These are phyloP conservation scores for Pollenia angustigena DNA, from an alignment of 2,888 invertebrate species.

Conservation along the genomic window DNA sequence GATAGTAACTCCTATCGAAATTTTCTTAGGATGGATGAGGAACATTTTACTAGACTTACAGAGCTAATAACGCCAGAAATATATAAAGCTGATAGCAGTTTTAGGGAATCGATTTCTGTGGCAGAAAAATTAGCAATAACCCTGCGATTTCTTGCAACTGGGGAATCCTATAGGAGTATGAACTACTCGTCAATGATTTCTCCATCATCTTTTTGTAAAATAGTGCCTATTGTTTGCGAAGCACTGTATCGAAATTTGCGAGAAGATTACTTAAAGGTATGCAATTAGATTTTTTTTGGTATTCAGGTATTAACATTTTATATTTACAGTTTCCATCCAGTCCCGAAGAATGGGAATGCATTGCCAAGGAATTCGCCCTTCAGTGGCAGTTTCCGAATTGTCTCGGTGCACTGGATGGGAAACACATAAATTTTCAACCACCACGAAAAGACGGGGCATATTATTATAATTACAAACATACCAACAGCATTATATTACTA, in stretches of 20 bases:
- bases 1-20: not conserved
- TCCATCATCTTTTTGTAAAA: not conserved
- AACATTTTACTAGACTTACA: not conserved
- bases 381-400: slow-evolving; percentile 7
- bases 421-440: too few relatives aligned
- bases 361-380: not conserved
- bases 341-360: too few relatives aligned
- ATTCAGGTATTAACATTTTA: not conserved
- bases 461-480: too few relatives aligned
- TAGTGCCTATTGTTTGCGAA: too few relatives aligned
- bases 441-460: too few relatives aligned
- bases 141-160: not conserved
- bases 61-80: not conserved
- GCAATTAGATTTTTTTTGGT: not conserved
- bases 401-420: not conserved
- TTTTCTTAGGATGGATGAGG: not conserved
- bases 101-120: too few relatives aligned
- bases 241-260: too few relatives aligned
- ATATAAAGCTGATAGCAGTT: too few relatives aligned
- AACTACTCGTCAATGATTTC: not conserved
- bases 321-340: too few relatives aligned
- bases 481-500: too few relatives aligned
- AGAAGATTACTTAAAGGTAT: not conserved
- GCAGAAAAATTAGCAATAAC: too few relatives aligned
- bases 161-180: slow-evolving; percentile 3